Base-by-base conservation (phyloP, 1,140 invertebrate genomes). In the Thalassaphorura encarpata region DNA sequence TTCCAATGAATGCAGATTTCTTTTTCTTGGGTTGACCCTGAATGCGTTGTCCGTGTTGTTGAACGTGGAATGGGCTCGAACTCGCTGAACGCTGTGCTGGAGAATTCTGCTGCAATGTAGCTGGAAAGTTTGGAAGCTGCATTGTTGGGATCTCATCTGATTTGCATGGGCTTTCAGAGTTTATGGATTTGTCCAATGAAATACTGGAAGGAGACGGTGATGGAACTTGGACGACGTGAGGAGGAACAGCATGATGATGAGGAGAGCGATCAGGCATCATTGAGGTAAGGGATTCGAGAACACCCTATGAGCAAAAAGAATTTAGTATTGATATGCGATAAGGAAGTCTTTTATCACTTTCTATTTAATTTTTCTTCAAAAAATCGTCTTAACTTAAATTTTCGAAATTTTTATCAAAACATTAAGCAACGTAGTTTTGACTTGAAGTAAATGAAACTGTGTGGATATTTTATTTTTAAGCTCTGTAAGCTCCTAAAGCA, bases 251-350 rank as follows among this genome's bases (percentile, higher is more conserved):
- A 21, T 42, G 36, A 45, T 43, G 51, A 8, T 24, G 28, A 18
- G 52, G 52, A 18, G 55, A 52, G 33, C 33, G 33, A 36, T 65
- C 63, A 65, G 63, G 63, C 62, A 65, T 60, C 46, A 65, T 65
- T 42, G 60, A 53, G 21, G 63, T 61, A 18, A 65, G 51, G 28
- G 63, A 65, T 48, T 65, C 63, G 26, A 65, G 33, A 4, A 65
- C 63, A 19, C 63, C 63, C 63, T 65, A 31, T n/a, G 33, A 53
- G 24, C 18, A 21, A 50, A 16, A 52, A 33, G 55, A 45, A 19
- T 50, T 31, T 16, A 42, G n/a, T n/a, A n/a, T n/a, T n/a, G n/a
- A n/a, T n/a, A n/a, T n/a, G n/a, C n/a, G n/a, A n/a, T n/a, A n/a
- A n/a, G n/a, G n/a, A n/a, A n/a, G n/a, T n/a, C n/a, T n/a, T n/a